Conservation (phyloP, 2,888 invertebrate species). For the Synanthedon andrenaeformis region DNA sequence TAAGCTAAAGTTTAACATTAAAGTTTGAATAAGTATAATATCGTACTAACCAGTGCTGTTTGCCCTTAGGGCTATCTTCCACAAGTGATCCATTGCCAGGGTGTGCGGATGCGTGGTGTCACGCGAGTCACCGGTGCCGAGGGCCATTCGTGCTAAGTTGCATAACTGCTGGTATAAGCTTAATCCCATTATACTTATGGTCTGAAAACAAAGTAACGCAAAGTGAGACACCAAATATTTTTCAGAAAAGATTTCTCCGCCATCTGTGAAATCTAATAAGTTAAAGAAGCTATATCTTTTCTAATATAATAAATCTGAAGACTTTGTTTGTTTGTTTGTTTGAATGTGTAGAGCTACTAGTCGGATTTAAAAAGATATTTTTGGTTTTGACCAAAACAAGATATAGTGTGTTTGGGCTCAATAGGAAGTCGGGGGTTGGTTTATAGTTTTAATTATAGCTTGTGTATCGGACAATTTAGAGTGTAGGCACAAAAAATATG, state of each 20-base stretch:
- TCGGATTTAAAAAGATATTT: too few relatives aligned
- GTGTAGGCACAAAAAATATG: too few relatives aligned
- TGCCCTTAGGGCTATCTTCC: constrained; percentile 93
- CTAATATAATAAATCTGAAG: too few relatives aligned
- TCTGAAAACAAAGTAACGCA: constrained; percentile 30
- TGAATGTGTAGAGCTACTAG: too few relatives aligned
- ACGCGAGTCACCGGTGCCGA: constrained; percentile 74
- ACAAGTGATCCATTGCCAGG: constrained; percentile 92
- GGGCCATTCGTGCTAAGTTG: constrained; percentile 84
- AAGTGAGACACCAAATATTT: neutral
- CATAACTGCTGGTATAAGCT: constrained; percentile 93
- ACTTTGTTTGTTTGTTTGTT: too few relatives aligned
- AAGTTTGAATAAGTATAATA: neutral
- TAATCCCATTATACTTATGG: constrained; percentile 91
- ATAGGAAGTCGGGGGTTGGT: too few relatives aligned
- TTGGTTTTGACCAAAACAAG: too few relatives aligned
- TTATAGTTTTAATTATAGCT: too few relatives aligned
- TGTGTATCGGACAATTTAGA: too few relatives aligned
- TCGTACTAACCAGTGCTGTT: constrained; percentile 80
- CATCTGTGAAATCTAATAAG: too few relatives aligned
- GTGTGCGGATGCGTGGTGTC: constrained; percentile 66
- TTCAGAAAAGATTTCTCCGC: neutral
- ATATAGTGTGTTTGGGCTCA: too few relatives aligned
- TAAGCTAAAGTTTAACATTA: neutral
- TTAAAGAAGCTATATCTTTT: too few relatives aligned